Percentiles rank a stretch among this genome's conserved stretches.
phyloP scores from a whole-genome alignment of 2,888 invertebrate species.

The Dioctria linearis region DNA sequence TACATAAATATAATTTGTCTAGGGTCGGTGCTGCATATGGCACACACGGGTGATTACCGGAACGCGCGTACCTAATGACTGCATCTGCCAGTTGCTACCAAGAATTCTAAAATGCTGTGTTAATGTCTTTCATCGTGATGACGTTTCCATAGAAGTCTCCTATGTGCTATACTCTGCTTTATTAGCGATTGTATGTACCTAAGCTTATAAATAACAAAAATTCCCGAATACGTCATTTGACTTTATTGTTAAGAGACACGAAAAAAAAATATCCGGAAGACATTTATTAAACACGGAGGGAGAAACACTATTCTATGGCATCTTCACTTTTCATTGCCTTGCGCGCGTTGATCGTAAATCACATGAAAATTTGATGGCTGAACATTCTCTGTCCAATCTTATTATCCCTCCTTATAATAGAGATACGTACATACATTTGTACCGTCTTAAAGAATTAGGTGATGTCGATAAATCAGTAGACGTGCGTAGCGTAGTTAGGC shows the following conservation, averaged over 20 bases:
- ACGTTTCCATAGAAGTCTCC: neutral
- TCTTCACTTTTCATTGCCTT: neutral
- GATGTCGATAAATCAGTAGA: slow-evolving; percentile 35
- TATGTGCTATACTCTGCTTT: neutral
- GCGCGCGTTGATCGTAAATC: slow-evolving; percentile 30
- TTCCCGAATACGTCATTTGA: neutral
- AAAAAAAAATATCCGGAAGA: neutral
- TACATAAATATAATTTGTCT: too few relatives aligned
- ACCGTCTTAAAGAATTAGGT: slow-evolving; percentile 28
- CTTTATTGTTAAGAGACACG: neutral
- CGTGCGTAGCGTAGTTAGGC: neutral
- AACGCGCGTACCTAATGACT: slow-evolving; percentile 9
- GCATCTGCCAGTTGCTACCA: slow-evolving; percentile 33
- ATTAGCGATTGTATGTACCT: too few relatives aligned
- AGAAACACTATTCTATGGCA: neutral
- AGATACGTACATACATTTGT: neutral
- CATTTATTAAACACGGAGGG: neutral
- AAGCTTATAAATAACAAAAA: slow-evolving; percentile 35
- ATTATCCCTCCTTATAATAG: slow-evolving; percentile 28
- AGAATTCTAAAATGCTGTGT: neutral
- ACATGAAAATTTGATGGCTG: slow-evolving; percentile 18
- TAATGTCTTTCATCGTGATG: slow-evolving; percentile 16
- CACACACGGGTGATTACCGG: slow-evolving; percentile 35
- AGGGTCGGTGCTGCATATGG: slow-evolving; percentile 22
- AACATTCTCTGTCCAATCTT: slow-evolving; percentile 26